Base-by-base conservation (phyloP, 2,888 invertebrate genomes). In the Tillus elongatus region DNA sequence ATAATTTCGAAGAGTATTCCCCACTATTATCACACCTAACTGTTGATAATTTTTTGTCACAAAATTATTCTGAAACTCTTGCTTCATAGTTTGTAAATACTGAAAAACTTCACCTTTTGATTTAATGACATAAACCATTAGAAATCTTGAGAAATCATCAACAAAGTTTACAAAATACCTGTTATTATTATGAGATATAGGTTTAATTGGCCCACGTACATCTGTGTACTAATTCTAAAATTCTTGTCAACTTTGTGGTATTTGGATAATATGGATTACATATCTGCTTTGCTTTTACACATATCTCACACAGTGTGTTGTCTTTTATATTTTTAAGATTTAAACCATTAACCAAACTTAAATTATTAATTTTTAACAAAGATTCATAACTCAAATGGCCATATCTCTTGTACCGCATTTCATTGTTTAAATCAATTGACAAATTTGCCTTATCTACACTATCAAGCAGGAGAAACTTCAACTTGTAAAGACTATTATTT, bases 341-440 rank as follows among this genome's bases (percentile, higher is more conserved):
- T 4, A 36, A 26, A 9, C 42, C 39, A 42, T 36, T 28, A 6
- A 41, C 39, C 9, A 39, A 15, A 16, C 32, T 39, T n/a, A 27
- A 14, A 33, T 30, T 36, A 16, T 34, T 39, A 6, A 39, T n/a
- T 6, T 33, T 33, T 28, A 15, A 28, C 12, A 39, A 30, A 4
- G 35, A 33, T 10, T 35, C 31, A 15, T 19, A 42, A 33, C 34
- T 39, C 10, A 42, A 42, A 36, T 42, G 39, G 3, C 42, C 42
- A 39, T 42, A 42, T 15, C 36, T 35, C n/a, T 33, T 39, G 16
- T 42, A 39, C 42, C 36, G 36, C 10, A 39, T 15, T 30, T 42
- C 31, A 3, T 15, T 32, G 11, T 37, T 13, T 8, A 13, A 9
- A 15, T 36, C 12, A 2, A 2, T 10, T 15, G 16, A 10, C 11